Evolutionary conservation across 2,888 invertebrate genomes (phyloP), one percentile per base, ranked within the genome.

Genomic region (Pyrochroa serraticornis): DNA sequence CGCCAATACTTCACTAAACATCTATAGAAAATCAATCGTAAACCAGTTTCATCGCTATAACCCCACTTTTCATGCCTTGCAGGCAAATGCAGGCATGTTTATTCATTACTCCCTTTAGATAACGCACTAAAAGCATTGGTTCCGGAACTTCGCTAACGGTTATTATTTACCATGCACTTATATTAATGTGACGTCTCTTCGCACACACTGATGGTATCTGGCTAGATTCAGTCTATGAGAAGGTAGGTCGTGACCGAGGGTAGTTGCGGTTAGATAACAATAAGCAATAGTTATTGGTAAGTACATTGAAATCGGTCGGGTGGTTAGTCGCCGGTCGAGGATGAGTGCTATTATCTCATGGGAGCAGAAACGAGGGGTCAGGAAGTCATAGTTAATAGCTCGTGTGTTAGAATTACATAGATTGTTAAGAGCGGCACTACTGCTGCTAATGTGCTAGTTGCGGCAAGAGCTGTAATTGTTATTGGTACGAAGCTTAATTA

Each of bases 361-460:
- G 55, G 58, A 59, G 37, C 48, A 53, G 39, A 36, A 49, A 35
- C 36, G 39, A 44, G 46, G 49, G 60, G 58, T 55, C 62, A 58
- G 59, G 59, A 62, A 61, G 66, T 58, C 58, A 44, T 50, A 58
- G 46, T 63, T 63, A 63, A 62, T 66, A 62, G 63, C 43, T 60
- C 45, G 51, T 50, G 58, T 55, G 54, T 58, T 61, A 61, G 56
- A 53, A 60, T 57, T 61, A 54, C 56, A 54, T 55, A 42, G 60
- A 58, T 56, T 52, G 55, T 57, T 64, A 62, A 57, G 60, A 53
- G 53, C 32, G 32, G 51, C 48, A 38, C 31, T 32, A 31, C 10
- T 32, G 39, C 22, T 38, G 3, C 31, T 48, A 48, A 48, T 37
- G 37, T 38, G 38, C 30, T 34, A 10, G 31, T 38, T 30, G 48